phyloP scores from a whole-genome alignment of 1,140 invertebrate species.

The Oreohelix idahoensis region DNA sequence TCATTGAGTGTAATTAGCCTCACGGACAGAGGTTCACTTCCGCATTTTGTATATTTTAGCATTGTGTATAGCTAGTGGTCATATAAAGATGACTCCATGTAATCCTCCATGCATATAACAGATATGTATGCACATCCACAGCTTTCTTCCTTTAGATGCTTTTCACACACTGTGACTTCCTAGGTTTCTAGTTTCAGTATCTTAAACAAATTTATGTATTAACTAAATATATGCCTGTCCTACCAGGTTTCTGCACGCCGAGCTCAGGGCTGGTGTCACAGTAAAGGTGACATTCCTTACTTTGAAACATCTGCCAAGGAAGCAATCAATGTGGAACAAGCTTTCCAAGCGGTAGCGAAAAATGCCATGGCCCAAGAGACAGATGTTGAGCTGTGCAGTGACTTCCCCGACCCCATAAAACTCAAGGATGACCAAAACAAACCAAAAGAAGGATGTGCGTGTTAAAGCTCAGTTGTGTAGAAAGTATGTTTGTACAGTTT shows the following conservation, averaged over 20 bases:
- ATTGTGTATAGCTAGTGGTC: too few relatives aligned
- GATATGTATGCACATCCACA: too few relatives aligned
- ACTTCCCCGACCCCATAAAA: constrained; percentile 96
- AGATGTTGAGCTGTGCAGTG: constrained; percentile 93
- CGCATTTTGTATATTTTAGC: too few relatives aligned
- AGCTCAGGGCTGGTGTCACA: constrained; percentile 98
- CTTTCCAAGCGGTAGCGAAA: constrained; percentile 97
- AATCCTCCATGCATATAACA: too few relatives aligned
- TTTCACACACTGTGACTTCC: too few relatives aligned
- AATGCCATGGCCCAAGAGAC: constrained; percentile 93
- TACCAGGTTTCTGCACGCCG: constrained; percentile 89
- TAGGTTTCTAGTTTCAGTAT: too few relatives aligned
- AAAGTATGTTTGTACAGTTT: not conserved
- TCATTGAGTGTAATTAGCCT: too few relatives aligned
- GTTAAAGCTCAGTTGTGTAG: constrained; percentile 50
- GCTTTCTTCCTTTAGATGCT: too few relatives aligned
- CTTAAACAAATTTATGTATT: too few relatives aligned
- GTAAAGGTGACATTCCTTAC: constrained; percentile 98
- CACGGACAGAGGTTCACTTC: too few relatives aligned
- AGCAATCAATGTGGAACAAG: constrained; percentile 97
- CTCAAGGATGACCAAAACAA: constrained; percentile 73
- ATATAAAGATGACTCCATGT: too few relatives aligned
- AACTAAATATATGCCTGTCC: too few relatives aligned
- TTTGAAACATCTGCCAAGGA: constrained; percentile 99
- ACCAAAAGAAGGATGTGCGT: constrained; percentile 67